These are phyloP conservation scores for Peromyscus eremicus DNA, from an alignment of 2,797 vertebrate genomes.

Conservation along the genomic window DNA sequence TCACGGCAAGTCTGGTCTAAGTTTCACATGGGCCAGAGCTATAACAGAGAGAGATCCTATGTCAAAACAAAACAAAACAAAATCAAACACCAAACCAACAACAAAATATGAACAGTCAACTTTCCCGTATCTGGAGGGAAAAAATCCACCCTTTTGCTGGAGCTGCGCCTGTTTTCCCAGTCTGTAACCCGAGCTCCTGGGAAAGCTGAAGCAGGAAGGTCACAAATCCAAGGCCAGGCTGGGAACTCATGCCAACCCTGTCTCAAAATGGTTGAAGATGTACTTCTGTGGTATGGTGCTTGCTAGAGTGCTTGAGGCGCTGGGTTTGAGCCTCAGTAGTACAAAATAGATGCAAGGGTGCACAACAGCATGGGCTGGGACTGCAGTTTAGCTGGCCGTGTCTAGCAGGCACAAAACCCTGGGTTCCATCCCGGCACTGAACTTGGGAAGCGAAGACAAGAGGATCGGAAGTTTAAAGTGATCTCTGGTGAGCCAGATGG, in stretches of 20 bases:
- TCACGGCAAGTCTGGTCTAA: neutral
- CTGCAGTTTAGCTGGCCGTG: neutral
- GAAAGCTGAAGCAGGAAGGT: neutral
- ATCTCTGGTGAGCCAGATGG: neutral
- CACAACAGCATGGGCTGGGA: neutral
- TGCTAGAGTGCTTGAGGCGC: neutral
- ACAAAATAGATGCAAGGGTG: neutral
- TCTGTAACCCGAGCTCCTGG: neutral
- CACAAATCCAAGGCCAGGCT: neutral
- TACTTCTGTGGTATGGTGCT: neutral
- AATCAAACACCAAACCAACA: neutral
- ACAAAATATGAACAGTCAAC: constrained; percentile 11
- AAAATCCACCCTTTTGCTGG: neutral
- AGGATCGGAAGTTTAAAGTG: neutral
- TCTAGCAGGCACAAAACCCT: neutral
- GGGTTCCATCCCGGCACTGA: neutral
- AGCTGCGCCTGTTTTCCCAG: neutral
- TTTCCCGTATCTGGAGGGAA: neutral
- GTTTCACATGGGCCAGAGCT: neutral
- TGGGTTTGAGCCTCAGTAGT: neutral
- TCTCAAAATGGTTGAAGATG: neutral
- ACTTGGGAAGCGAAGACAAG: neutral
- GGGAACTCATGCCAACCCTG: neutral
- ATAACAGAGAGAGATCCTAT: neutral
- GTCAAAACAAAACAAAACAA: neutral